phyloP scores from a whole-genome alignment of 2,113 vertebrate genomes.

The Microtus pennsylvanicus region DNA sequence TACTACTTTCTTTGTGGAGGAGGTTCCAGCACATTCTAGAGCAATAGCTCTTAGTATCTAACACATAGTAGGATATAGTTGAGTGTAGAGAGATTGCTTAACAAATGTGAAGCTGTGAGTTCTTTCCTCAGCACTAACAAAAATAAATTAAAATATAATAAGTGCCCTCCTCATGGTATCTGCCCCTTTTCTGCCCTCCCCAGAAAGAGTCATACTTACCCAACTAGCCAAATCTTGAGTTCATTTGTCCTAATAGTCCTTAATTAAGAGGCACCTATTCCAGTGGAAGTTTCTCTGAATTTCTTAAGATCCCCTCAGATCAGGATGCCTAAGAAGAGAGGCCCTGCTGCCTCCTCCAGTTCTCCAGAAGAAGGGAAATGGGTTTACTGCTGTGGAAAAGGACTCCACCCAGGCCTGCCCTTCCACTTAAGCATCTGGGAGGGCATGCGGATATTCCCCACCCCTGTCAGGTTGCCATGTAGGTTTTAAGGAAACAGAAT shows the following conservation, averaged over 20 bases:
- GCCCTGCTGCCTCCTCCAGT: not conserved
- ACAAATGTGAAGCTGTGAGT: not conserved
- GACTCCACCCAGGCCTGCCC: not conserved
- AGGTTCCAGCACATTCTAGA: not conserved
- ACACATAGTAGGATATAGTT: not conserved
- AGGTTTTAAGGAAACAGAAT: slow-evolving; percentile 42
- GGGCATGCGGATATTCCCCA: not conserved
- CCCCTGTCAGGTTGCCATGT: not conserved
- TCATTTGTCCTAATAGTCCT: not conserved
- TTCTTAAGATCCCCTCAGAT: not conserved
- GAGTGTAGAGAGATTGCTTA: not conserved
- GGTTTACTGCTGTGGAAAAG: not conserved
- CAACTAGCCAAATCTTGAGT: not conserved
- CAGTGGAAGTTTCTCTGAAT: not conserved
- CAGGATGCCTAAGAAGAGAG: not conserved
- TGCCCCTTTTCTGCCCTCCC: not conserved
- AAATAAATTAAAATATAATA: not conserved
- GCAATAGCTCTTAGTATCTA: slow-evolving; percentile 48
- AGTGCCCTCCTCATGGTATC: not conserved
- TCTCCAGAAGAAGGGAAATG: not conserved
- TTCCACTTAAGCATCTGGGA: not conserved
- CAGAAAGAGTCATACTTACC: not conserved
- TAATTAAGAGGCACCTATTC: not conserved
- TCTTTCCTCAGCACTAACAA: not conserved
- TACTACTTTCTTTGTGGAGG: not conserved